A percentile compares a stretch with the other conserved stretches of the same genome.
Conservation (phyloP, 2,113 vertebrate genomes). For the Indicator maculatus region DNA sequence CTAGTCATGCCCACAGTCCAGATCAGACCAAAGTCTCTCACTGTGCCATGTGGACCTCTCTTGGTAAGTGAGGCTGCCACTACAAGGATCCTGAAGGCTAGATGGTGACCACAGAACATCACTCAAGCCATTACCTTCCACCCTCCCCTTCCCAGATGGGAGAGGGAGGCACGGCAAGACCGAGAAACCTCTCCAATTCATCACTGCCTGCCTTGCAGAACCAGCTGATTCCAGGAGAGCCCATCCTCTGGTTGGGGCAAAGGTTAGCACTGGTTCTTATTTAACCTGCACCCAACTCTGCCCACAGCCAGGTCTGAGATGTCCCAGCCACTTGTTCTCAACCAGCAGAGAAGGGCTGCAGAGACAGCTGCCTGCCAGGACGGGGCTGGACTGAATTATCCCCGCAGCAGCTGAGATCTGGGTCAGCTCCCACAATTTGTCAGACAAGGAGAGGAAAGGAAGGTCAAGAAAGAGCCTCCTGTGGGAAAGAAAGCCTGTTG, state of each 20-base stretch:
- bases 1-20: not conserved
- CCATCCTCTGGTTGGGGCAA: constrained; percentile 7
- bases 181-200: not conserved
- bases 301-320: not conserved
- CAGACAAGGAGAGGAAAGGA: constrained; percentile 73
- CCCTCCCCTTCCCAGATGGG: not conserved
- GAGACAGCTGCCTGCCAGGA: constrained; percentile 51
- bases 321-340: not conserved
- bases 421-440: constrained; percentile 85
- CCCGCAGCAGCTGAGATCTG: constrained; percentile 68
- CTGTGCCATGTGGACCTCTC: not conserved
- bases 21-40: not conserved
- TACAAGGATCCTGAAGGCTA: not conserved
- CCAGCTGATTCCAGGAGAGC: not conserved
- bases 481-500: constrained; percentile 27
- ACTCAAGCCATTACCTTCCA: not conserved
- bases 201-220: not conserved
- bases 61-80: not conserved
- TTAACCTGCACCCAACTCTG: not conserved
- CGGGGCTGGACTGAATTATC: constrained; percentile 78
- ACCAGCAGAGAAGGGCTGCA: not conserved
- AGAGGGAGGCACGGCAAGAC: not conserved
- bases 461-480: constrained; percentile 61
- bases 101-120: not conserved
- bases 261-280: constrained; percentile 30